Evolutionary conservation across 2,888 invertebrate species (phyloP).

Genomic region (Stenichneumon culpator): DNA sequence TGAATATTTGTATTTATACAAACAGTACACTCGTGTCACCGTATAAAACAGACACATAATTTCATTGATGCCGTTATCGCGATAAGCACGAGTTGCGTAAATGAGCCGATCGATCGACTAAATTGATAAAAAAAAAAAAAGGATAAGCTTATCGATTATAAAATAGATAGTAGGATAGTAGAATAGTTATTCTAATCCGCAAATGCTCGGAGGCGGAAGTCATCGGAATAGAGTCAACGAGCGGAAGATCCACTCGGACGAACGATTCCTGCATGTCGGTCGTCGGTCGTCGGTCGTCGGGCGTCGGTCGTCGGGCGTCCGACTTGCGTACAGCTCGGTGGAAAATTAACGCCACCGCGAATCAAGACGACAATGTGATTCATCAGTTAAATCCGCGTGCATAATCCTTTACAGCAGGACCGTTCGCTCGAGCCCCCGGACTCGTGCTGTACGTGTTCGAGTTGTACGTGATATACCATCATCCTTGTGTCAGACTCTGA

Average conservation of each 20-base stretch:
- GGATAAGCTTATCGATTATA: background rate
- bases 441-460: conserved; percentile 61
- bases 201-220: conserved; percentile 61
- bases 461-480: conserved; percentile 35
- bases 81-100: no score
- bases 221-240: conserved; percentile 67
- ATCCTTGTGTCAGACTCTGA: conserved; percentile 35
- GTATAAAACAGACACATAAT: no score
- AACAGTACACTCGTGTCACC: no score
- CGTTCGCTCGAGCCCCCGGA: conserved; percentile 72
- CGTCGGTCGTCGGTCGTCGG: conserved; percentile 21
- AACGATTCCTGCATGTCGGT: conserved; percentile 56
- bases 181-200: conserved; percentile 65
- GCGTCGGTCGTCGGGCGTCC: conserved; percentile 35
- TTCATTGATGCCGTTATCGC: no score
- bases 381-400: conserved; percentile 86
- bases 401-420: conserved; percentile 84
- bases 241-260: conserved; percentile 68
- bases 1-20: no score
- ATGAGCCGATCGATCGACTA: background rate
- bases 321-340: conserved; percentile 12
- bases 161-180: background rate
- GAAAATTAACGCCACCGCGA: conserved; percentile 85
- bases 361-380: conserved; percentile 86
- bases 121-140: background rate